Conservation (phyloP, 2,888 invertebrate genomes). For the Drosophila percnosoma region DNA sequence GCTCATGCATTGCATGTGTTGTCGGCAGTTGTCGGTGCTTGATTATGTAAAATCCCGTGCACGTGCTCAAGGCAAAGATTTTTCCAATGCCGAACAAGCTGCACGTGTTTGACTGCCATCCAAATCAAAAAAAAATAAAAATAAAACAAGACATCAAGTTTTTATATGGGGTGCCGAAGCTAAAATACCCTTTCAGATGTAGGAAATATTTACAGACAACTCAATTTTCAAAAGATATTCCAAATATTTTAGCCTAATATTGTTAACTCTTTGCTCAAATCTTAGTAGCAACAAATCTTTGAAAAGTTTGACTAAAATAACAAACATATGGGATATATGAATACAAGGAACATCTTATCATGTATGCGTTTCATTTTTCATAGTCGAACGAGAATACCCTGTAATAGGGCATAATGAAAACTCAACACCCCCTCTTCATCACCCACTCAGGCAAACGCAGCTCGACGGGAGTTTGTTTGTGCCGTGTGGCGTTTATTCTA, state of each 20-base stretch:
- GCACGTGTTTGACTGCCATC: constrained; percentile 68
- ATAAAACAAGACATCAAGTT: constrained; percentile 1
- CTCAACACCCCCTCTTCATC: constrained; percentile 14
- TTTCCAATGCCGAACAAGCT: constrained; percentile 81
- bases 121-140: constrained; percentile 46
- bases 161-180: neutral
- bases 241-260: neutral
- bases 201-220: neutral
- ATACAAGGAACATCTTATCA: neutral
- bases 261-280: neutral
- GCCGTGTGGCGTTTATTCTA: constrained; percentile 79
- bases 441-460: constrained; percentile 44
- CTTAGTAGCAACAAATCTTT: neutral
- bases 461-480: constrained; percentile 70
- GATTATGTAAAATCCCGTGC: constrained; percentile 83
- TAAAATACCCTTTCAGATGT: constrained; percentile 3
- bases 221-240: neutral
- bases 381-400: neutral
- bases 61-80: constrained; percentile 84
- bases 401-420: constrained; percentile 12
- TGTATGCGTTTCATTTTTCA: neutral
- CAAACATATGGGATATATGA: neutral
- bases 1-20: constrained; percentile 22
- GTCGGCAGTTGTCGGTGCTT: constrained; percentile 69
- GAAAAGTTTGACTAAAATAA: neutral